Evolutionary conservation across 2,888 invertebrate genomes (phyloP).

Genomic region (Lycocerus yunnanus): DNA sequence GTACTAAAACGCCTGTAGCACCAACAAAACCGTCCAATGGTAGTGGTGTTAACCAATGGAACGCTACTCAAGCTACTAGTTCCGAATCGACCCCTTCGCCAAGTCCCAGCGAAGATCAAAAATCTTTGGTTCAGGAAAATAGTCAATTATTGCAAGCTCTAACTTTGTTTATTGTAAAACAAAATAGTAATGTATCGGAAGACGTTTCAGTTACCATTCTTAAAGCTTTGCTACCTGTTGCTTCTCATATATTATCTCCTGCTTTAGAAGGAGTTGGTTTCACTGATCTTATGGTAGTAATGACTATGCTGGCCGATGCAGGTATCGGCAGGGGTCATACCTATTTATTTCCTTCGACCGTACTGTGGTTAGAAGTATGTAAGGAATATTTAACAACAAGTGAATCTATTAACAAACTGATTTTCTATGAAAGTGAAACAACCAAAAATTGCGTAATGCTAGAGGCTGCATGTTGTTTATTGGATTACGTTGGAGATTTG

Average conservation of each 20-base stretch:
- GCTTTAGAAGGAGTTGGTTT: conserved; percentile 74
- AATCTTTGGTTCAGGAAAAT: conserved; percentile 67
- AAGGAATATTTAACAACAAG: conserved; percentile 63
- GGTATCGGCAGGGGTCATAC: conserved; percentile 81
- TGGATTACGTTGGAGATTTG: conserved; percentile 84
- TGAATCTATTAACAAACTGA: conserved; percentile 62
- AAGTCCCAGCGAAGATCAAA: conserved; percentile 56
- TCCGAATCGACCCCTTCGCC: conserved; percentile 42
- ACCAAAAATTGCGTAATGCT: conserved; percentile 60
- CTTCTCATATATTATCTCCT: conserved; percentile 67
- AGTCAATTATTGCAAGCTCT: conserved; percentile 71
- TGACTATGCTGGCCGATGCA: conserved; percentile 85
- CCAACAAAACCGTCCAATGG: conserved; percentile 28
- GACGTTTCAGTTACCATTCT: conserved; percentile 69
- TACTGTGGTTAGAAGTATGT: conserved; percentile 80
- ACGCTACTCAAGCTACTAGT: conserved; percentile 47
- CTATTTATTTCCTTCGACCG: conserved; percentile 77
- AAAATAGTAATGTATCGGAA: conserved; percentile 65
- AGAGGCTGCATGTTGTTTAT: conserved; percentile 81
- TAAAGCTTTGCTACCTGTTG: conserved; percentile 74
- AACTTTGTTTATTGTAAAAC: conserved; percentile 74
- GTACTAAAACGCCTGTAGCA: not conserved
- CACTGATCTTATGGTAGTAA: conserved; percentile 75
- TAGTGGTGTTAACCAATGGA: conserved; percentile 47
- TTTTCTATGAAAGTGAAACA: conserved; percentile 54